Percentiles rank a stretch among this genome's conserved stretches.
These are phyloP conservation scores for Ellobius talpinus DNA, from an alignment of 2,113 vertebrate species.

Conservation along the genomic window DNA sequence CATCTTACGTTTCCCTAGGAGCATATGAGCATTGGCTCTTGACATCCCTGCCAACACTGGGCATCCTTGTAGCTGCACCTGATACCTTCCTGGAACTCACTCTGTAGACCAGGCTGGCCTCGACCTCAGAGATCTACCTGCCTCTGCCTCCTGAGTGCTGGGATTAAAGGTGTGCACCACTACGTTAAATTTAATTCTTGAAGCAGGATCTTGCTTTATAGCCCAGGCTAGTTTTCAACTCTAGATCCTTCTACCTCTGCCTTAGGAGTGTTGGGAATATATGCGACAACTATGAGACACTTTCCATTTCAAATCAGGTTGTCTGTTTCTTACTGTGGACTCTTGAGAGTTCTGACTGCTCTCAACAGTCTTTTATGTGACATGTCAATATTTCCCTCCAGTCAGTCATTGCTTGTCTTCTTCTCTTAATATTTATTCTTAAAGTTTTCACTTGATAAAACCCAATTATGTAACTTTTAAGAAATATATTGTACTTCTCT, in stretches of 20 bases:
- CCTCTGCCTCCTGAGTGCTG: no score
- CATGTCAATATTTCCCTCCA: neutral
- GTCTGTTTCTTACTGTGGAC: neutral
- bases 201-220: neutral
- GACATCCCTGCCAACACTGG: neutral
- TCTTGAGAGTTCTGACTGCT: neutral
- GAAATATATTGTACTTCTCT: neutral
- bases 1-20: neutral
- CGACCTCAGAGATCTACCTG: no score
- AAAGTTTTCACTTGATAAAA: neutral
- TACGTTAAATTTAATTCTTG: neutral
- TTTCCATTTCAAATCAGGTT: neutral
- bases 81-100: neutral
- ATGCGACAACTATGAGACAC: no score
- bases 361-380: neutral
- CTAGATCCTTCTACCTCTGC: no score
- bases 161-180: no score
- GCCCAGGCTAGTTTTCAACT: neutral
- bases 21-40: neutral
- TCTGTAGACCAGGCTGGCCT: no score
- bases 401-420: neutral
- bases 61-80: neutral
- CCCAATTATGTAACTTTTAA: neutral
- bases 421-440: neutral
- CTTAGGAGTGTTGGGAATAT: neutral